A percentile compares a stretch with the other conserved stretches of the same genome.
Conservation (phyloP, 2,888 invertebrate genomes). For the Caenorhabditis virilis region DNA sequence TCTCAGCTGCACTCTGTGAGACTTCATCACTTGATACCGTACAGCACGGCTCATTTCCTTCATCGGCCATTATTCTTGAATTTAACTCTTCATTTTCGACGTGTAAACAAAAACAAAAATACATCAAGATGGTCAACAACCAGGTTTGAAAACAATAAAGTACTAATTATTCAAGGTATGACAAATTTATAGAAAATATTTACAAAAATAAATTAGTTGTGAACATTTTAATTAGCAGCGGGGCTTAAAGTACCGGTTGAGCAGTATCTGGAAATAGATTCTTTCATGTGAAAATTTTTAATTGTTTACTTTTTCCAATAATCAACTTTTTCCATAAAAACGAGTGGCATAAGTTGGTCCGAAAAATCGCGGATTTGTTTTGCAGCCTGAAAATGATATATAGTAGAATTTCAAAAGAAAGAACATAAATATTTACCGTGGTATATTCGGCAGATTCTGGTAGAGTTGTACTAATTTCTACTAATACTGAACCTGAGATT, state of each 20-base stretch:
- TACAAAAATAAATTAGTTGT: too few species aligned
- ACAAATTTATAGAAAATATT: too few species aligned
- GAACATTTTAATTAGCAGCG: too few species aligned
- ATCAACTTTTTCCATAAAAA: slow-evolving; percentile 53
- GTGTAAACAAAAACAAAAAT: too few species aligned
- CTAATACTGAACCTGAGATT: slow-evolving; percentile 38
- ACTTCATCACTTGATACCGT: neutral
- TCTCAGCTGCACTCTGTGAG: too few species aligned
- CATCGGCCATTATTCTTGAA: too few species aligned
- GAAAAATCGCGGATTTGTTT: slow-evolving; percentile 47
- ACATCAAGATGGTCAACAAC: too few species aligned
- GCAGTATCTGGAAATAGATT: slow-evolving; percentile 2
- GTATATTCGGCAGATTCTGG: slow-evolving; percentile 50
- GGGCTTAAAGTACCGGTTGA: slow-evolving; percentile 7
- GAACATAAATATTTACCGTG: slow-evolving; percentile 10
- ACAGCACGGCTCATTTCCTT: neutral
- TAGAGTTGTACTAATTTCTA: slow-evolving; percentile 47
- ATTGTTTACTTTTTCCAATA: slow-evolving; percentile 41
- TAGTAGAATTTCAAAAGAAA: neutral
- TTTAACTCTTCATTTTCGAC: too few species aligned
- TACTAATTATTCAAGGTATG: too few species aligned
- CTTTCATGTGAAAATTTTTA: too few species aligned
- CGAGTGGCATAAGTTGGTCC: slow-evolving; percentile 49
- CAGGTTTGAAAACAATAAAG: too few species aligned
- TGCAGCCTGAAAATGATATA: slow-evolving; percentile 30